These are phyloP conservation scores for Vanacampus margaritifer DNA, from an alignment of 2,113 vertebrate genomes.

Conservation along the genomic window DNA sequence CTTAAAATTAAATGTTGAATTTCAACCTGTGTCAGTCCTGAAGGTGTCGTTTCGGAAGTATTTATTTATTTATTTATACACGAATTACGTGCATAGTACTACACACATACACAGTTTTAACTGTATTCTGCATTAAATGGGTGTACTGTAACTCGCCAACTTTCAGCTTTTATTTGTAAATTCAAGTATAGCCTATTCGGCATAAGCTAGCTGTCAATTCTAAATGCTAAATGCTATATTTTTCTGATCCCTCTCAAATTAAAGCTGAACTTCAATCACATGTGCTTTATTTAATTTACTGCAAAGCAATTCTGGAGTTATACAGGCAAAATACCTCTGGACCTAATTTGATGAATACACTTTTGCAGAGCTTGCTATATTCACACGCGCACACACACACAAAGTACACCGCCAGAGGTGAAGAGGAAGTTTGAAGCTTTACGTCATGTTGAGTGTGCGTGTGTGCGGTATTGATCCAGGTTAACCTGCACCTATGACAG, in stretches of 20 bases:
- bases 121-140: background rate
- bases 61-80: too few relatives aligned
- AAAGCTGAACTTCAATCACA: background rate
- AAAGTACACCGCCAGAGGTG: background rate
- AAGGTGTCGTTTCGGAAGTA: too few relatives aligned
- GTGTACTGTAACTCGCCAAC: conserved; percentile 1
- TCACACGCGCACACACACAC: background rate
- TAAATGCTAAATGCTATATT: background rate
- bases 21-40: background rate
- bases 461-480: conserved; percentile 54
- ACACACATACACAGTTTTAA: background rate
- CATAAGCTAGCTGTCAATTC: background rate
- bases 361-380: too few relatives aligned
- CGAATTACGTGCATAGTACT: background rate
- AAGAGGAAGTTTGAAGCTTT: conserved; percentile 35
- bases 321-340: background rate
- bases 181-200: background rate
- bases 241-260: background rate
- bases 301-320: background rate
- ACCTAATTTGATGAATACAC: too few relatives aligned
- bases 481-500: conserved; percentile 50
- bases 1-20: background rate
- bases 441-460: conserved; percentile 37
- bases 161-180: too few relatives aligned
- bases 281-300: background rate